Evolutionary conservation across 2,888 invertebrate species (phyloP).

Genomic region (Timandra comae): DNA sequence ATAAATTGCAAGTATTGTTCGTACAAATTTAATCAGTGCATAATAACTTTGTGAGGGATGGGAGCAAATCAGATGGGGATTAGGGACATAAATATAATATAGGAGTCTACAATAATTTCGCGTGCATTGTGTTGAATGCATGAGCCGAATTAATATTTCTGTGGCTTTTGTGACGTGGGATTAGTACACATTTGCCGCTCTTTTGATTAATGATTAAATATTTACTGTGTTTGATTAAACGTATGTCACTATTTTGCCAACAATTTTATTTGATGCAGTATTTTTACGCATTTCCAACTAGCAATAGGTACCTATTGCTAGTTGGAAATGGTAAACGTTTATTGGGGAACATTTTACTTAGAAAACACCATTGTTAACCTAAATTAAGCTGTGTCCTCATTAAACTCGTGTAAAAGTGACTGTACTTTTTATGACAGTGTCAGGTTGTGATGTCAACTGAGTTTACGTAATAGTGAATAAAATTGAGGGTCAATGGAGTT

Average conservation of each 20-base stretch:
- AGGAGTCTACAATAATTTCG: constrained; percentile 13
- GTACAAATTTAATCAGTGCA: constrained; percentile 66
- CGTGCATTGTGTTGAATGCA: constrained; percentile 28
- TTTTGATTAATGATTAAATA: neutral
- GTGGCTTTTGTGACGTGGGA: constrained; percentile 6
- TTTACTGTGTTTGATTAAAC: too few species aligned
- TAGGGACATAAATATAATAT: constrained; percentile 23
- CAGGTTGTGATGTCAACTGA: constrained; percentile 6
- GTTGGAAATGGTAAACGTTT: too few species aligned
- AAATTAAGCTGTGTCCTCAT: too few species aligned
- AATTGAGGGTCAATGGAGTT: constrained; percentile 30
- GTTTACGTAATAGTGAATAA: constrained; percentile 17
- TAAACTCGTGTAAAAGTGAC: too few species aligned
- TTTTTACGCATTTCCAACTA: too few species aligned
- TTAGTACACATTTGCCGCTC: constrained; percentile 7
- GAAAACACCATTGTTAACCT: too few species aligned
- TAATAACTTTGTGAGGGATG: constrained; percentile 31
- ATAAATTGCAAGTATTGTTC: too few species aligned
- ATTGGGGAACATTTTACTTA: too few species aligned
- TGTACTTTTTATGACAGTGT: too few species aligned
- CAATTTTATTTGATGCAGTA: constrained; percentile 9
- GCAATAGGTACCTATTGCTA: too few species aligned
- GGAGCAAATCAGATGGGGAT: constrained; percentile 34
- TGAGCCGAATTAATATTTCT: constrained; percentile 30
- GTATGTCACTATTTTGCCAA: too few species aligned